Conservation (phyloP, 2,888 invertebrate genomes). For the Taenaris catops region DNA sequence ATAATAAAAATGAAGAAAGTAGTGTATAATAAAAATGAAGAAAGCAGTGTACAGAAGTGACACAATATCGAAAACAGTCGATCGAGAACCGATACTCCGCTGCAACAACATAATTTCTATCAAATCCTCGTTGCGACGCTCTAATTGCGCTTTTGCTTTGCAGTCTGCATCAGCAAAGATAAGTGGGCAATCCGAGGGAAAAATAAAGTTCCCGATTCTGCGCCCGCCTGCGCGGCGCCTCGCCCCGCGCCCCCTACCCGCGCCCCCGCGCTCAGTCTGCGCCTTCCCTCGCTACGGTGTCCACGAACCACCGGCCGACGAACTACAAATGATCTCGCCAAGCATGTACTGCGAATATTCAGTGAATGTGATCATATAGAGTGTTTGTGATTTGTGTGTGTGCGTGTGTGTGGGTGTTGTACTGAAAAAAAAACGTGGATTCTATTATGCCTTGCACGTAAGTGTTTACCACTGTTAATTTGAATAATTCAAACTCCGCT, state of each 20-base stretch:
- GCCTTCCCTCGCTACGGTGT: slow-evolving; percentile 22
- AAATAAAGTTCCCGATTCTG: slow-evolving; percentile 33
- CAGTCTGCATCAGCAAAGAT: slow-evolving; percentile 37
- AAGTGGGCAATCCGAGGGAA: slow-evolving; percentile 37
- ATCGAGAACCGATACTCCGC: no score
- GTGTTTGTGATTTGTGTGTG: slow-evolving; percentile 26
- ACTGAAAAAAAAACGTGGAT: slow-evolving; percentile 19
- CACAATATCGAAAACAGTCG: no score
- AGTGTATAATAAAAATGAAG: no score
- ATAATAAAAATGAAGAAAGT: no score
- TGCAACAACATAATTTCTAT: slow-evolving; percentile 22
- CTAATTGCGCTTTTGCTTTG: slow-evolving; percentile 35
- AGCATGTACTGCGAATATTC: slow-evolving; percentile 19
- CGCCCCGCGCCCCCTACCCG: slow-evolving; percentile 21
- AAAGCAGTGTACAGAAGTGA: no score
- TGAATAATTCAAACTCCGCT: background rate
- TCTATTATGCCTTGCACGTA: slow-evolving; percentile 26
- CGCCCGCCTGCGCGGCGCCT: slow-evolving; percentile 31
- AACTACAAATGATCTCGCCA: slow-evolving; percentile 16
- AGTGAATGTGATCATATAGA: slow-evolving; percentile 21
- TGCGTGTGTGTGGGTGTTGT: slow-evolving; percentile 12
- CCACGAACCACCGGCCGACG: slow-evolving; percentile 13
- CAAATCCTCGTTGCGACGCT: slow-evolving; percentile 23
- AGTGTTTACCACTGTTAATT: slow-evolving; percentile 15
- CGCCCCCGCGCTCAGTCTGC: slow-evolving; percentile 27